Base-by-base conservation (phyloP, 2,888 invertebrate species). In the Masnerella sp. region DNA sequence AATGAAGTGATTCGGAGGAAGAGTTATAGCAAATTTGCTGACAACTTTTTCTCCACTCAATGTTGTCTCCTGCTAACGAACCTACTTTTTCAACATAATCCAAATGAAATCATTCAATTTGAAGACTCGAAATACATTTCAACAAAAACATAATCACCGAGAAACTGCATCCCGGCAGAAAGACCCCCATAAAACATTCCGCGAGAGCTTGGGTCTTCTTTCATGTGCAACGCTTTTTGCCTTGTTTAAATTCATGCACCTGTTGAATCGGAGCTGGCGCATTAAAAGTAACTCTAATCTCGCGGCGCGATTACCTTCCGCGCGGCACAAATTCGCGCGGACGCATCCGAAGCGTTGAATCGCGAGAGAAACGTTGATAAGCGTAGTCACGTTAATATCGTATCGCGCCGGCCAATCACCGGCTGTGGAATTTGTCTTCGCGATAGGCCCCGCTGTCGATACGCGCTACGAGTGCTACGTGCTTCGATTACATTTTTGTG, bases 401-500 rank as follows among this genome's bases (percentile, higher is more conserved):
- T 62, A 73, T 68, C 64, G 43, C 43, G 9, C 8, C 17, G 68
- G 17, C 61, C 68, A 69, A 70, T 70, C 70, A 52, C 36, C 47
- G 22, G 43, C 28, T 32, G 56, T 47, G 58, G 68, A 73, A 62
- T 68, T 73, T 62, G 67, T 67, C 73, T 73, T 68, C 32, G 68
- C 56, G 73, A 67, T 68, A 67, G 54, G 68, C 45, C 11, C 64
- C 43, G 28, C 42, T 34, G 40, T 58, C 12, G 51, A 59, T 58
- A 59, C 43, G 49, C 47, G 45, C 59, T 47, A 52, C 51, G 52
- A 47, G 38, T 42, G 28, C 67, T 75, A 76, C 77, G 77, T 77
- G 75, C 74, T 54, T 59, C 67, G 76, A 77, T 77, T 79, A 76
- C 64, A 76, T 74, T 77, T 79, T 78, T 70, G 71, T 47, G 76